These are phyloP conservation scores for Aphelenchoides besseyi DNA, from an alignment of 1,140 invertebrate genomes.

Conservation along the genomic window DNA sequence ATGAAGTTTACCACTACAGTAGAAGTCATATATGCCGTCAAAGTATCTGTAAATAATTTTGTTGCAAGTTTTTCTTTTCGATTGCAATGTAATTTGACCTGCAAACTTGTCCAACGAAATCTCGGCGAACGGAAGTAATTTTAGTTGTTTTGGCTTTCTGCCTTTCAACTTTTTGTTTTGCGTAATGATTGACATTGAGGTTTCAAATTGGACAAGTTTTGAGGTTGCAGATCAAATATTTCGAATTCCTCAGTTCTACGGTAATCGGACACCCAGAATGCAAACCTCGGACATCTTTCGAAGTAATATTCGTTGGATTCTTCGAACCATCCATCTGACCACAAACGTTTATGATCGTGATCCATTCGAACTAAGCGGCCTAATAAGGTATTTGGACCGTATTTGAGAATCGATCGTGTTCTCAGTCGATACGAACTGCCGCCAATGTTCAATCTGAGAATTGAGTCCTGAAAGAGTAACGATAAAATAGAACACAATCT, in stretches of 20 bases:
- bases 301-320: conserved; percentile 61
- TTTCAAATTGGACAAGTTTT: neutral
- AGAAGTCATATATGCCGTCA: conserved; percentile 56
- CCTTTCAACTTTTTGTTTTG: too few species aligned
- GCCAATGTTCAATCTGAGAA: conserved; percentile 59
- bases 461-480: conserved; percentile 50
- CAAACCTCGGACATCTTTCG: conserved; percentile 59
- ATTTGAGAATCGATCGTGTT: conserved; percentile 55
- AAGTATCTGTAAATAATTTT: neutral
- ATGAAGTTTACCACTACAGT: conserved; percentile 61
- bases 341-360: conserved; percentile 55
- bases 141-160: too few species aligned
- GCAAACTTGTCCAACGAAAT: too few species aligned
- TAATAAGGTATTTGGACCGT: conserved; percentile 58
- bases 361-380: conserved; percentile 55
- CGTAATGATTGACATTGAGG: neutral
- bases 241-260: neutral
- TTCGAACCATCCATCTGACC: conserved; percentile 61
- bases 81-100: too few species aligned
- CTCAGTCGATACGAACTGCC: conserved; percentile 57
- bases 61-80: neutral
- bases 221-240: neutral
- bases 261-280: too few species aligned
- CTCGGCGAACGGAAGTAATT: too few species aligned
- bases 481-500: too few species aligned